Evolutionary conservation across 2,113 vertebrate species (phyloP), one percentile per base, ranked within the genome.

Genomic region (Platycercus adscitus): DNA sequence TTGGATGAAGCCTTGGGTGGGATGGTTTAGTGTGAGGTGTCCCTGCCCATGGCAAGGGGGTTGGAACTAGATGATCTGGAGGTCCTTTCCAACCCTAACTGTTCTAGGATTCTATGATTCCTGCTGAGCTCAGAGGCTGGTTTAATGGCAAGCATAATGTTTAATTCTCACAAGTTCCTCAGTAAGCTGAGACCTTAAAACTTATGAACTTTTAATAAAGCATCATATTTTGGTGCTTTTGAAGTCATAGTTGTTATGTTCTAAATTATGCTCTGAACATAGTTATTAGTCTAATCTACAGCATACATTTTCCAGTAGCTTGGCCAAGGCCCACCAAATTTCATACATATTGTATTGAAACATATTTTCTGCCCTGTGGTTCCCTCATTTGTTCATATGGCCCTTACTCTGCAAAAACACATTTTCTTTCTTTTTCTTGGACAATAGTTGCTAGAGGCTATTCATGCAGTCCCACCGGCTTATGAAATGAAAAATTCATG

Each of bases 381-480:
- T 91, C 26, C n/a, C 20, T 95, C 69, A 65, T 88, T 94, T 95
- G 61, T 86, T 93, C 92, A 43, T 56, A 13, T 84, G 89, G 23
- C 15, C 24, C 82, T 93, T 88, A 73, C 60, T 88, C 56, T 72
- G 69, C 69, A 93, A 90, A 95, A 95, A n/a, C 72, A 83, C 43
- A 23, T 53, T 88, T 90, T 15, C 55, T 60, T 90, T 68, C 44
- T 78, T 35, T 60, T 50, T 81, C 60, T 61, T 88, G 73, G 70
- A 76, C 66, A 91, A 53, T 13, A 65, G 39, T 50, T 93, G 65
- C 91, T 89, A 41, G 41, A 85, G 49, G 93, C 92, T 87, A 58
- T 65, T 79, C 49, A 76, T 26, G 76, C 69, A 95, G 56, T 85
- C 83, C 58, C 70, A 63, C 35, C 89, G 63, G 83, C 1, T 94